Conservation (phyloP, 2,797 vertebrate species). For the Halcyon smyrnensis region DNA sequence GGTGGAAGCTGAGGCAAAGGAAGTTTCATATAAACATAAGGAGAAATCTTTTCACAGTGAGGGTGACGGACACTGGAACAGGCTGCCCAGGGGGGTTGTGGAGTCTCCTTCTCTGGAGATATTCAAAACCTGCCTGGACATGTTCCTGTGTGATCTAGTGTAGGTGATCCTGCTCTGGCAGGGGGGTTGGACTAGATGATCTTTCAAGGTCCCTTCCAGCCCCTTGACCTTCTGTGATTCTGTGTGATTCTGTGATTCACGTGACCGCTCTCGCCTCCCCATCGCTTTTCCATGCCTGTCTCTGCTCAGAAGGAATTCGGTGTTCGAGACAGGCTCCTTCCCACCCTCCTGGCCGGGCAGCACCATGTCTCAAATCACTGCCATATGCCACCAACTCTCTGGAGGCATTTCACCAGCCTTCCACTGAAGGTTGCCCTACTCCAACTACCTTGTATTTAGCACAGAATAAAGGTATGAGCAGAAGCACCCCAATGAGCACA, state of each 20-base stretch:
- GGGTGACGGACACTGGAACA: no score
- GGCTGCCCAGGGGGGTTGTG: no score
- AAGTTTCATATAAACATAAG: no score
- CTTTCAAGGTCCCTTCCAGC: no score
- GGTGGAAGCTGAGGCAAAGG: no score
- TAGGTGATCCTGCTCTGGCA: no score
- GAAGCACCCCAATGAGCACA: fast-evolving
- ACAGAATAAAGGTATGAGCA: not conserved
- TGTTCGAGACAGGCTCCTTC: not conserved
- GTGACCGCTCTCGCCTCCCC: not conserved
- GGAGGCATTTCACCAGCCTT: not conserved
- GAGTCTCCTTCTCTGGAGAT: no score
- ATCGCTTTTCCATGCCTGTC: fast-evolving
- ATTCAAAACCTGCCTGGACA: no score
- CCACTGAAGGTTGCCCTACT: not conserved
- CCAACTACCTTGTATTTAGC: not conserved
- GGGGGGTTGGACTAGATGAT: no score
- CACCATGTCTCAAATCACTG: fast-evolving
- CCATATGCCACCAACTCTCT: not conserved
- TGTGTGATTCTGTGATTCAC: not conserved
- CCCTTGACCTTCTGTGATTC: no score
- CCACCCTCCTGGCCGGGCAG: not conserved
- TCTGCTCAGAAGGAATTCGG: not conserved
- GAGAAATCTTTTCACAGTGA: no score
- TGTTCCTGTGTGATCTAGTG: no score